Evolutionary conservation across 2,113 vertebrate species (phyloP).

Genomic region (Terrapene triunguis): DNA sequence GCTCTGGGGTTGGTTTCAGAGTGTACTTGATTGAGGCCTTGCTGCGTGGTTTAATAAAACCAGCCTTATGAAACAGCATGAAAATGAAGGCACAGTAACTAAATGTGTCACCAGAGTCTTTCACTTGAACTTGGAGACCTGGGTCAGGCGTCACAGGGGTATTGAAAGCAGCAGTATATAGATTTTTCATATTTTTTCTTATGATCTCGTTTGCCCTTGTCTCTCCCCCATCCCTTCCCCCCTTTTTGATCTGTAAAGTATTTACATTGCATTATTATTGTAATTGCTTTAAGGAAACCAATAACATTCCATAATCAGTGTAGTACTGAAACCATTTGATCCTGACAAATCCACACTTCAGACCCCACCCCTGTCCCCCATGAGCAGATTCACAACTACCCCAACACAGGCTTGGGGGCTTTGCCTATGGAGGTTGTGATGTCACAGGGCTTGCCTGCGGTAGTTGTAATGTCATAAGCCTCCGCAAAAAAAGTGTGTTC

Average conservation of each 20-base stretch:
- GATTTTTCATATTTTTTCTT: conserved; percentile 38
- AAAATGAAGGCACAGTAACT: neutral
- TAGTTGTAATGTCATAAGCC: neutral
- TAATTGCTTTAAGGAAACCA: conserved; percentile 60
- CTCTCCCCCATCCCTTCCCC: conserved; percentile 25
- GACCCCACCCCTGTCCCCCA: neutral
- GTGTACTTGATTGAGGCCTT: neutral
- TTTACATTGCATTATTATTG: conserved; percentile 53
- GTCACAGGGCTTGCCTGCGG: neutral
- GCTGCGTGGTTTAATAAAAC: accelerated
- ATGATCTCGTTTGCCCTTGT: conserved; percentile 48
- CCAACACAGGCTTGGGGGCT: neutral
- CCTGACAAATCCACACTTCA: neutral
- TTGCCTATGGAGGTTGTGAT: neutral
- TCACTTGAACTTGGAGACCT: neutral
- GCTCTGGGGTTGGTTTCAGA: neutral
- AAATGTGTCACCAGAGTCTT: accelerated
- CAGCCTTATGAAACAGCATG: accelerated
- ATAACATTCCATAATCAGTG: neutral
- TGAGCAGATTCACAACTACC: accelerated
- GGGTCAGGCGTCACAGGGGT: neutral
- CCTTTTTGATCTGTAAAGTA: conserved; percentile 40
- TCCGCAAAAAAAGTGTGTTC: neutral
- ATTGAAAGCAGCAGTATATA: neutral
- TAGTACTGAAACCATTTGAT: conserved; percentile 44